These are phyloP conservation scores for Sylvia borin DNA, from an alignment of 2,797 vertebrate genomes.

Conservation along the genomic window DNA sequence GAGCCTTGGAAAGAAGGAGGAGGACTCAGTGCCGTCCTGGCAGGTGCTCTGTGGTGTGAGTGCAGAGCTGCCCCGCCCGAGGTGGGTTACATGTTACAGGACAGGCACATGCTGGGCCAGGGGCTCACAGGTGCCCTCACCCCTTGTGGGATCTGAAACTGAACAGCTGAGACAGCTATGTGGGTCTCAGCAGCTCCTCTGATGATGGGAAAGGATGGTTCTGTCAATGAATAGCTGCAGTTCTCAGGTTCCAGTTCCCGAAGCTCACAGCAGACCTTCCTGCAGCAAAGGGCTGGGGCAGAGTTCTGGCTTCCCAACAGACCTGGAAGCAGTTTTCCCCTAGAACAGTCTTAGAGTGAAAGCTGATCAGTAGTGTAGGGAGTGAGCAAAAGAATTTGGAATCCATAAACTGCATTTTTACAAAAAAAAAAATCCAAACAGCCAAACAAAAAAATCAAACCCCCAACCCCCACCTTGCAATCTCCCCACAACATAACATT, in stretches of 20 bases:
- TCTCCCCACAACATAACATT: accelerated
- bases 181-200: neutral
- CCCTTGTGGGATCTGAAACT: neutral
- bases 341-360: neutral
- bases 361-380: neutral
- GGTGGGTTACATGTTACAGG: accelerated
- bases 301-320: neutral
- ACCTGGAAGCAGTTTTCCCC: neutral
- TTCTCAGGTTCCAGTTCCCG: neutral
- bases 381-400: neutral
- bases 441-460: neutral
- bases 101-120: neutral
- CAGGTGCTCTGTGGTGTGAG: neutral
- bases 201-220: neutral
- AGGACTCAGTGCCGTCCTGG: neutral
- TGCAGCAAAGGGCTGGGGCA: neutral
- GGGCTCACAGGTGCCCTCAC: neutral
- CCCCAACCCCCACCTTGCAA: neutral
- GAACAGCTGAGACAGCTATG: neutral
- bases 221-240: neutral
- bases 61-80: accelerated
- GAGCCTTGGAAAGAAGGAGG: neutral
- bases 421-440: neutral
- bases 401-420: neutral
- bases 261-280: neutral